Evolutionary conservation across 2,888 invertebrate genomes (phyloP).

Genomic region (Andrena dorsata): DNA sequence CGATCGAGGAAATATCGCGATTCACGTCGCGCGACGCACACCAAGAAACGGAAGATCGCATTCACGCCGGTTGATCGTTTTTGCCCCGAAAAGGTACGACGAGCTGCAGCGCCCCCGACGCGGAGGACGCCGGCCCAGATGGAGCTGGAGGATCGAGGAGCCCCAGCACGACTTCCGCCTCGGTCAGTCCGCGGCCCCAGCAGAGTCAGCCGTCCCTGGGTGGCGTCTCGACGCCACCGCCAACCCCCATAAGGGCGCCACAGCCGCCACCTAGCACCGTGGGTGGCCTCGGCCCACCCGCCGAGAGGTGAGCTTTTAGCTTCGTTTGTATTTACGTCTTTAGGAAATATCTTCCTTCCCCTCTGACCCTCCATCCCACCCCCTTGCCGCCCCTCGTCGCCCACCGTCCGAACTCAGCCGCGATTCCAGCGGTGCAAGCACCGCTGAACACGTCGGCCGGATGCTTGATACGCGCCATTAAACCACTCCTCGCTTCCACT

Average conservation of each 20-base stretch:
- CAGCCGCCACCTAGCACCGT: slow-evolving; percentile 75
- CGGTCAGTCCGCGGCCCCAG: slow-evolving; percentile 83
- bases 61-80: not conserved
- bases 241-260: slow-evolving; percentile 80
- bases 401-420: slow-evolving; percentile 51
- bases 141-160: slow-evolving; percentile 79
- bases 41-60: not conserved
- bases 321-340: slow-evolving; percentile 82
- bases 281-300: slow-evolving; percentile 79
- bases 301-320: slow-evolving; percentile 82
- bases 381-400: not conserved
- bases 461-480: slow-evolving; percentile 83
- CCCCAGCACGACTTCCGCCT: slow-evolving; percentile 84
- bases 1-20: too few species aligned
- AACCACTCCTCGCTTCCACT: slow-evolving; percentile 70
- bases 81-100: slow-evolving; percentile 68
- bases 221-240: slow-evolving; percentile 87
- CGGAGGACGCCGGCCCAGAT: slow-evolving; percentile 76
- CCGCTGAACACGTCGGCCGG: slow-evolving; percentile 76
- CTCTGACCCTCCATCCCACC: not conserved
- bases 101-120: slow-evolving; percentile 75
- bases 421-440: slow-evolving; percentile 66
- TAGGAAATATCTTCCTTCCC: slow-evolving; percentile 80
- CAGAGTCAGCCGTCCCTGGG: slow-evolving; percentile 87
- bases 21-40: too few species aligned